Evolutionary conservation across 2,797 vertebrate species (phyloP).

Genomic region (Pagetopsis macropterus): DNA sequence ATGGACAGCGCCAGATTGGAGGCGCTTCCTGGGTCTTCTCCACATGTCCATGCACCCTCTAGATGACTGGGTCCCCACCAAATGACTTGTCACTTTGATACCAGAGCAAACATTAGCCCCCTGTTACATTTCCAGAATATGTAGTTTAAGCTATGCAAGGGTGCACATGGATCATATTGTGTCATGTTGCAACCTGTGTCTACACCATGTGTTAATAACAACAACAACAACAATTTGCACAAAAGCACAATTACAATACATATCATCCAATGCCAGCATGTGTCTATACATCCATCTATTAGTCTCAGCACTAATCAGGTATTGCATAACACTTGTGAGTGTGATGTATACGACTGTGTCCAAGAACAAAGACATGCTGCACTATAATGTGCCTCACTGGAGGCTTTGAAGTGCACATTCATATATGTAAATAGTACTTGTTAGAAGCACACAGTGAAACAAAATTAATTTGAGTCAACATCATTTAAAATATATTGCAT

Average conservation of each 20-base stretch:
- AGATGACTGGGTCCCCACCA: slow-evolving; percentile 58
- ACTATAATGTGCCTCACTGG: slow-evolving; percentile 8
- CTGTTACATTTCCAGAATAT: slow-evolving; percentile 25
- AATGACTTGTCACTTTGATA: slow-evolving; percentile 68
- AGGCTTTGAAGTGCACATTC: slow-evolving; percentile 47
- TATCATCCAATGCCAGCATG: too few relatives aligned
- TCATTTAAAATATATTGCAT: slow-evolving; percentile 27
- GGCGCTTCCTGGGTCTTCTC: slow-evolving; percentile 66
- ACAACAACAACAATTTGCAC: too few relatives aligned
- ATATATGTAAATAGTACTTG: slow-evolving; percentile 18
- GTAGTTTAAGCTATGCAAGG: background rate
- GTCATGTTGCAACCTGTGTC: background rate
- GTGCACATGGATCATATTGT: background rate
- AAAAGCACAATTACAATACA: too few relatives aligned
- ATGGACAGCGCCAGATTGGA: slow-evolving; percentile 71
- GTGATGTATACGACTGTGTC: slow-evolving; percentile 38
- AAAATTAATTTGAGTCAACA: slow-evolving; percentile 10
- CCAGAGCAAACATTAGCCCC: slow-evolving; percentile 40
- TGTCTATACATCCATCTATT: slow-evolving; percentile 21
- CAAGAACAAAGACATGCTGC: slow-evolving; percentile 27
- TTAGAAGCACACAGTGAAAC: slow-evolving; percentile 12
- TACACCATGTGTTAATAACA: slow-evolving; percentile 11
- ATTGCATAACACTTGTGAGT: slow-evolving; percentile 33
- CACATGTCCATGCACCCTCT: slow-evolving; percentile 66
- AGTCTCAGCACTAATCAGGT: slow-evolving; percentile 29